These are phyloP conservation scores for Drosophila ambigua DNA, from an alignment of 1,140 invertebrate genomes.

Conservation along the genomic window DNA sequence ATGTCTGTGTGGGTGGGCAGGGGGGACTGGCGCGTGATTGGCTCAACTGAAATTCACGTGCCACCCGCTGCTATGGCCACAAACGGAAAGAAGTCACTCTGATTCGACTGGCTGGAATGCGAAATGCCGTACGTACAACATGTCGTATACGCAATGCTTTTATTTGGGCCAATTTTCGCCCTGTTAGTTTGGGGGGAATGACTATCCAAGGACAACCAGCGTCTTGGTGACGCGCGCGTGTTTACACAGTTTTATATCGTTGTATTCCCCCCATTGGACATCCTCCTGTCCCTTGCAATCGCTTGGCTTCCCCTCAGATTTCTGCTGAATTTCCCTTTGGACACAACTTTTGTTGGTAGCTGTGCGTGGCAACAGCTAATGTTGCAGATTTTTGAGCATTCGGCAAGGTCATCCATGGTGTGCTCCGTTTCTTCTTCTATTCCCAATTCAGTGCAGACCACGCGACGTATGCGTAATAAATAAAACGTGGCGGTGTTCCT, in stretches of 20 bases:
- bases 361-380: not conserved
- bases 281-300: constrained; percentile 5
- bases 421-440: not conserved
- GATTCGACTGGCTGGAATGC: constrained; percentile 17
- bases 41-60: constrained; percentile 58
- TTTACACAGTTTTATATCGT: constrained; percentile 58
- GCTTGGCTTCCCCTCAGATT: constrained; percentile 11
- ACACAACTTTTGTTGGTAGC: not conserved
- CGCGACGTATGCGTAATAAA: constrained; percentile 78
- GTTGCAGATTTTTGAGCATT: constrained; percentile 37
- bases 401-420: constrained; percentile 43
- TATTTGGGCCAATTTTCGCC: constrained; percentile 64
- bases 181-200: constrained; percentile 3
- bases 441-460: constrained; percentile 28
- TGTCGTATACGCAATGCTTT: constrained; percentile 62
- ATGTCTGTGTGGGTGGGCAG: constrained; percentile 24
- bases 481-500: constrained; percentile 41
- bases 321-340: constrained; percentile 32
- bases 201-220: constrained; percentile 65
- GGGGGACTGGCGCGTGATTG: constrained; percentile 34
- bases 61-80: constrained; percentile 49
- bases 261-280: constrained; percentile 36
- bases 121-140: constrained; percentile 47
- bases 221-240: constrained; percentile 65
- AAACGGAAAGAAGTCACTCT: constrained; percentile 24